Percentiles rank a stretch among this genome's conserved stretches.
phyloP scores from a whole-genome alignment of 2,888 invertebrate genomes.

The Temnothorax unifasciatus region DNA sequence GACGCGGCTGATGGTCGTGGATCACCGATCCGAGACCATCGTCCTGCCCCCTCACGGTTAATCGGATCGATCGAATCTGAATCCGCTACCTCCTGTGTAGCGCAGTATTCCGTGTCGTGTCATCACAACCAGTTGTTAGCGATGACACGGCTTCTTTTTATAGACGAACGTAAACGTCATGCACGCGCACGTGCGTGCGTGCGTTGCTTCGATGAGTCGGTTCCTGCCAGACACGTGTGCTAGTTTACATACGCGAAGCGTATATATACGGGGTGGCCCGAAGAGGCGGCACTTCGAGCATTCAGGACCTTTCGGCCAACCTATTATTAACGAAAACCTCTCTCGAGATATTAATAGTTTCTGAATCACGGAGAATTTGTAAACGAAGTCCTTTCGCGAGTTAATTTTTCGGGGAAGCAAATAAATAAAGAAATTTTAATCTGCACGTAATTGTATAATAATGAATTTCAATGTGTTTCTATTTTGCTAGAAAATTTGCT shows the following conservation, averaged over 20 bases:
- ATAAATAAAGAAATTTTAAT: background rate
- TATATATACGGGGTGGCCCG: background rate
- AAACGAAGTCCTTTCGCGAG: background rate
- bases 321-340: background rate
- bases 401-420: background rate
- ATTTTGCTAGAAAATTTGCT: background rate
- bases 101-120: conserved; percentile 62
- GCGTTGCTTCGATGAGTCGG: conserved; percentile 43
- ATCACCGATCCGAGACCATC: conserved; percentile 60
- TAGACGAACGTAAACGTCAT: conserved; percentile 73
- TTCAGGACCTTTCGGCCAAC: background rate
- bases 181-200: conserved; percentile 51
- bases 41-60: background rate
- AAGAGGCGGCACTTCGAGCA: background rate
- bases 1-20: conserved; percentile 41
- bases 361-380: background rate
- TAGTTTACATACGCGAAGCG: conserved; percentile 30
- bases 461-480: background rate
- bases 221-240: conserved; percentile 35
- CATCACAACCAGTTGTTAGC: conserved; percentile 61
- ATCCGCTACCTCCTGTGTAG: conserved; percentile 36
- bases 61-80: conserved; percentile 58
- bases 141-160: conserved; percentile 82
- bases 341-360: background rate
- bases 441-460: background rate